Conservation (phyloP, 2,113 vertebrate genomes). For the Alethe castanea region DNA sequence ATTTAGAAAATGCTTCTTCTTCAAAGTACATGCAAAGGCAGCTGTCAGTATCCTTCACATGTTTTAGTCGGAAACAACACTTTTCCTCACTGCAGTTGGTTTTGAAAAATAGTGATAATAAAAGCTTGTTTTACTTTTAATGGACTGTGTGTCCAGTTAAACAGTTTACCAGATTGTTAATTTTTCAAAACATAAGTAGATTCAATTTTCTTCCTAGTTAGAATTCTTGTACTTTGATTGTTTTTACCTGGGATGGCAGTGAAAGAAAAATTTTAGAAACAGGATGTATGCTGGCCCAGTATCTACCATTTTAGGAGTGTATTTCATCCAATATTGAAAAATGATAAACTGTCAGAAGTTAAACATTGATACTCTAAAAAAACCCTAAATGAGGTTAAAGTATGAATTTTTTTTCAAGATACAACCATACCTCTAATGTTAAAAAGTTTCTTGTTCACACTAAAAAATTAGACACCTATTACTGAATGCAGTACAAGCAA, state of each 20-base stretch:
- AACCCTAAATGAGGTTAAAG: background rate
- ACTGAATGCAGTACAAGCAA: background rate
- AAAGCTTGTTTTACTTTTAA: background rate
- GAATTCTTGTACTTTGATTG: background rate
- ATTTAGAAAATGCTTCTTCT: background rate
- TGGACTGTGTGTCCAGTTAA: background rate
- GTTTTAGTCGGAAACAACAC: background rate
- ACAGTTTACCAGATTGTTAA: background rate
- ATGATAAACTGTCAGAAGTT: background rate
- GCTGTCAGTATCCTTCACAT: background rate
- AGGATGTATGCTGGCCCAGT: background rate
- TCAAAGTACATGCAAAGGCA: background rate
- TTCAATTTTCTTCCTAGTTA: background rate
- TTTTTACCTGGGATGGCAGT: background rate
- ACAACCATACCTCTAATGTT: background rate
- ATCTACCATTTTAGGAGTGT: background rate
- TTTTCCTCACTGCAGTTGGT: background rate
- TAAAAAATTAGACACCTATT: background rate
- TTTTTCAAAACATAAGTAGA: background rate
- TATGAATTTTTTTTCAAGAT: background rate
- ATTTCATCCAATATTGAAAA: background rate
- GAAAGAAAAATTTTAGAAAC: background rate
- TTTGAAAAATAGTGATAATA: constrained; percentile 24
- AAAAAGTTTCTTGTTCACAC: background rate
- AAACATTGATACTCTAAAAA: background rate